Base-by-base conservation (phyloP, 2,797 vertebrate species). In the Spinus olivaceus region DNA sequence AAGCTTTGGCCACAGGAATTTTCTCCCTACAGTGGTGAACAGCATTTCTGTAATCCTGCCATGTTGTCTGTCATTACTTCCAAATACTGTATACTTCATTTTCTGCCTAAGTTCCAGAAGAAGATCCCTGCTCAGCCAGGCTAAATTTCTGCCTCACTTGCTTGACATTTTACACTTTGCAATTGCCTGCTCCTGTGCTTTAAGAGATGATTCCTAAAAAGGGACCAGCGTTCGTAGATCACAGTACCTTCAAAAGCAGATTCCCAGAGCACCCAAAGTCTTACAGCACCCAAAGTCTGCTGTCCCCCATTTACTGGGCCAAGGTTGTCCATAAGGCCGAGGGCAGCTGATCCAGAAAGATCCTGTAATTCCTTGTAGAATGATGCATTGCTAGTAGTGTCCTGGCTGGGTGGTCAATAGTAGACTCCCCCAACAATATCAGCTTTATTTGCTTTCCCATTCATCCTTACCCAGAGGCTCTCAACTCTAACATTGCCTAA, bases 161-260 rank as follows among this genome's bases (percentile, higher is more conserved):
- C 14, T 42, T 82, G n/a, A 37, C 19, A 21, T 53, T 18, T 77
- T 32, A 27, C 13, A 18, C 15, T 72, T 65, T 3, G 9, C 9
- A 65, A 5, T 60, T 72, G 66, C 16, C 42, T 44, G 20, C 30
- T 78, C 14, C 20, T 60, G 3, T 64, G 47, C 30, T 72, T n/a
- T 12, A 18, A 41, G 10, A 72, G 39, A 35, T 18, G 16, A 11
- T 53, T 78, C 30, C 44, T 72, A n/a, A n/a, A n/a, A 90, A 18
- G 39, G 32, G 10, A 33, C 33, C 30, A n/a, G 13, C 0, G 0
- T 47, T 65, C 19, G 18, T 13, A 50, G 25, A 28, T 83, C 0
- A 0, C 39, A 53, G 25, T 46, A 15, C 30, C 30, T 71, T 78
- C 39, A 24, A 59, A 35, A 27, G 15, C 30, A 78, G 39, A 53